These are phyloP conservation scores for Barbus barbus DNA, from an alignment of 2,113 vertebrate genomes.

Conservation along the genomic window DNA sequence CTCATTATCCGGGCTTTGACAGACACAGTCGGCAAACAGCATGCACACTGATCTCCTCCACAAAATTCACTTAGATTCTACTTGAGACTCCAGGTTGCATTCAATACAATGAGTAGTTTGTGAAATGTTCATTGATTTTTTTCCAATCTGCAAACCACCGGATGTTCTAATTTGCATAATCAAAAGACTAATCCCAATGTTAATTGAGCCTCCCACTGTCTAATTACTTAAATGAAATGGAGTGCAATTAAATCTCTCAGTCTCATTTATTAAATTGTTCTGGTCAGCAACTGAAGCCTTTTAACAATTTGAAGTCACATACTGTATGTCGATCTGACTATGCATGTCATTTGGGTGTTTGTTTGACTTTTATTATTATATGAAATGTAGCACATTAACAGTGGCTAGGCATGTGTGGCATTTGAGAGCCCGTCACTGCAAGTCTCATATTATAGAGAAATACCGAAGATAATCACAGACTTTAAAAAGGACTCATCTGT, in stretches of 20 bases:
- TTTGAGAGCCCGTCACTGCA: not conserved
- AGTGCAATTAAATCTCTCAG: constrained; percentile 14
- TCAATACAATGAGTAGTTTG: not conserved
- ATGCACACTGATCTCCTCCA: not conserved
- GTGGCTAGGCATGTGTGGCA: constrained; percentile 15
- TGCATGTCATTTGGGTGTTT: not conserved
- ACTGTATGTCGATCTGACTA: not conserved
- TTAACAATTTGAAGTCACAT: not conserved
- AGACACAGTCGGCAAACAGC: constrained; percentile 20
- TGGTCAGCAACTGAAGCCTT: constrained; percentile 7
- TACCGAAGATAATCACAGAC: not conserved
- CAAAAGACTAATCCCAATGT: constrained; percentile 7
- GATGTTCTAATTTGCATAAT: constrained; percentile 23
- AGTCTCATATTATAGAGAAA: not conserved
- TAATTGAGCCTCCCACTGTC: constrained; percentile 29
- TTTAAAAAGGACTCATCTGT: not conserved
- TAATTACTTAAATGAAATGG: constrained; percentile 28
- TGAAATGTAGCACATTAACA: constrained; percentile 2
- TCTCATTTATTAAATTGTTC: constrained; percentile 40
- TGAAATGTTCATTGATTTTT: not conserved
- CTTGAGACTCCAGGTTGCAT: not conserved
- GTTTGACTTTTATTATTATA: not conserved
- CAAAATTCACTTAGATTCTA: not conserved
- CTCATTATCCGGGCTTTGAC: constrained; percentile 37
- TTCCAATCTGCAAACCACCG: not conserved